Base-by-base conservation (phyloP, 2,797 vertebrate genomes). In the Neoniphon sammara region DNA sequence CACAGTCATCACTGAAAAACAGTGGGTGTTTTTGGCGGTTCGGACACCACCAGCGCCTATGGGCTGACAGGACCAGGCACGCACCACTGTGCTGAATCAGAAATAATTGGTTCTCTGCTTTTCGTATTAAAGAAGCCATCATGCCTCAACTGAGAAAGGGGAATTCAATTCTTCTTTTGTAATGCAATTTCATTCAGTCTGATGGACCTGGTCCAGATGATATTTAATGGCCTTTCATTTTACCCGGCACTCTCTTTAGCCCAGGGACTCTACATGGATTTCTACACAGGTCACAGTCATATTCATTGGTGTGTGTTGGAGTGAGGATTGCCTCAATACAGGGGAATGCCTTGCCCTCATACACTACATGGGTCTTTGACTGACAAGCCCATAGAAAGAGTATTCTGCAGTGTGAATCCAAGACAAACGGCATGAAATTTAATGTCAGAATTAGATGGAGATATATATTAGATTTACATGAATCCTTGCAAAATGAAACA, bases 151-250 rank as follows among this genome's bases (percentile, higher is more conserved):
- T 84, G 64, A 77, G 78, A 73, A 78, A 17, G 44, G 58, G 64
- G 68, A 75, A 79, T 89, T 76, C 70, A 73, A 84, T 89, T 86
- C 77, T 84, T 84, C 71, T 89, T 87, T 84, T 81, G 82, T 78
- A 61, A 79, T 69, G 75, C 77, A 57, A 60, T 84, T 84, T 82
- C 76, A 74, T 75, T 81, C 69, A 66, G 72, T 23, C 17, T 74
- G 67, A 84, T 84, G 76, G 80, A 82, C 60, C 62, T 7, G 7
- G 31, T 69, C 56, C 78, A 73, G 75, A 86, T 63, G 64, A 76
- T 72, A 60, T 83, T 73, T 79, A 76, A 74, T 77, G 62, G 73
- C 44, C 56, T 75, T 80, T 82, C 65, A 80, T 78, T 71, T 63
- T 36, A 55, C 61, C 55, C 50, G n/a, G 20, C 18, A 7, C 30